These are phyloP conservation scores for Manis pentadactyla DNA, from an alignment of 2,797 vertebrate genomes.

Conservation along the genomic window DNA sequence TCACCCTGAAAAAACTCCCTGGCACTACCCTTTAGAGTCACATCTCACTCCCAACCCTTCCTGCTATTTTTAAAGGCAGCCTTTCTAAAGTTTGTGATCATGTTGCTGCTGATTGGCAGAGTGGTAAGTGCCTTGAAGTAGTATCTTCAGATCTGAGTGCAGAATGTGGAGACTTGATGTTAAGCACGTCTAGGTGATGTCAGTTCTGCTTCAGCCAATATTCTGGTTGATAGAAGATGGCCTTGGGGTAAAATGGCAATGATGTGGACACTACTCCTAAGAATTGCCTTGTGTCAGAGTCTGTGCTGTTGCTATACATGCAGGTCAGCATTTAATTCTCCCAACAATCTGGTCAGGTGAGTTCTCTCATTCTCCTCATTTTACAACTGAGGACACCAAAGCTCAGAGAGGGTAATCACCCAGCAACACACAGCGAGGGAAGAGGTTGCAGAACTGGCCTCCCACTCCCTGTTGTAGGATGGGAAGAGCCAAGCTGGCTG, in stretches of 20 bases:
- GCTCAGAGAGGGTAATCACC: background rate
- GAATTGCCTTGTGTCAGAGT: background rate
- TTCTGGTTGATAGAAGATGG: background rate
- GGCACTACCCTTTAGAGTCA: background rate
- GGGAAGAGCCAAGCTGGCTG: too few species aligned
- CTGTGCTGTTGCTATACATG: rapidly evolving
- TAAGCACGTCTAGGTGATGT: background rate
- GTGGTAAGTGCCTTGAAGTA: background rate
- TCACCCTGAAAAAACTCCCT: background rate
- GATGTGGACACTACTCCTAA: background rate
- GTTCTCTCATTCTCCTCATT: background rate
- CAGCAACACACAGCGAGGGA: background rate
- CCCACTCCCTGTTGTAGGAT: too few species aligned
- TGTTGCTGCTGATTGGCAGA: background rate
- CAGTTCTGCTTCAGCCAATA: background rate
- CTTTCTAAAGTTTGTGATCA: background rate
- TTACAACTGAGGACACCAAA: background rate
- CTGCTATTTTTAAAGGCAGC: background rate
- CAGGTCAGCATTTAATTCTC: background rate
- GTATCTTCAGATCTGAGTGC: background rate
- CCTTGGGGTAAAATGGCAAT: background rate
- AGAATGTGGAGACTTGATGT: background rate
- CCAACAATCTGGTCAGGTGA: background rate
- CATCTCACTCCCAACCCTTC: background rate
- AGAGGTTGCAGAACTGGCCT: too few species aligned